Conservation (phyloP, 2,797 vertebrate species). For the Chiloscyllium punctatum region DNA sequence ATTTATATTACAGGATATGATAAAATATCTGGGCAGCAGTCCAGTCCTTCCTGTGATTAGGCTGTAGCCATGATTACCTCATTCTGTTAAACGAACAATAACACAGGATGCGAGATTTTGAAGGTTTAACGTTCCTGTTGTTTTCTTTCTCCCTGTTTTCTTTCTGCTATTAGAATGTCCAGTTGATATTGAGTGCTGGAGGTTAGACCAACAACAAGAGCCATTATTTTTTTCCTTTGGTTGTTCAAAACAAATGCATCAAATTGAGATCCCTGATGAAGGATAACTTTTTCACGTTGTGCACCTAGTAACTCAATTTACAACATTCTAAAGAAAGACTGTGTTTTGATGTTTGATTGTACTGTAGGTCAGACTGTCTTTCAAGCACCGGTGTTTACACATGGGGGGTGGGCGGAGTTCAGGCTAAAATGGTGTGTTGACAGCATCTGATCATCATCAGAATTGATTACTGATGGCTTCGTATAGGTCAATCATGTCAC, state of each 20-base stretch:
- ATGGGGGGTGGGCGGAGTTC: not conserved
- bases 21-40: not conserved
- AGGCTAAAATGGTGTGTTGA: not conserved
- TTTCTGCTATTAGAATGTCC: not conserved
- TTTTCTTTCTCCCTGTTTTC: not conserved
- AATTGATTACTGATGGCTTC: not conserved
- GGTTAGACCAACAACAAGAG: not conserved
- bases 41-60: conserved; percentile 29
- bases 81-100: not conserved
- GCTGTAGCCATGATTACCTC: not conserved
- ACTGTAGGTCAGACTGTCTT: not conserved
- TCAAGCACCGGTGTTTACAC: not conserved
- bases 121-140: not conserved
- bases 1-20: not conserved
- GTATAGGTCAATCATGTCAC: not conserved
- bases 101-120: not conserved
- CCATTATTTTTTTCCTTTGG: not conserved
- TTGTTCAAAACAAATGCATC: not conserved
- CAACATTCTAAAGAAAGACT: not conserved
- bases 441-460: not conserved
- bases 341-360: not conserved
- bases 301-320: not conserved
- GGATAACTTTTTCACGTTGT: not conserved
- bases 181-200: not conserved
- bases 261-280: not conserved